Evolutionary conservation across 2,113 vertebrate species (phyloP).

Genomic region (Mohoua ochrocephala): DNA sequence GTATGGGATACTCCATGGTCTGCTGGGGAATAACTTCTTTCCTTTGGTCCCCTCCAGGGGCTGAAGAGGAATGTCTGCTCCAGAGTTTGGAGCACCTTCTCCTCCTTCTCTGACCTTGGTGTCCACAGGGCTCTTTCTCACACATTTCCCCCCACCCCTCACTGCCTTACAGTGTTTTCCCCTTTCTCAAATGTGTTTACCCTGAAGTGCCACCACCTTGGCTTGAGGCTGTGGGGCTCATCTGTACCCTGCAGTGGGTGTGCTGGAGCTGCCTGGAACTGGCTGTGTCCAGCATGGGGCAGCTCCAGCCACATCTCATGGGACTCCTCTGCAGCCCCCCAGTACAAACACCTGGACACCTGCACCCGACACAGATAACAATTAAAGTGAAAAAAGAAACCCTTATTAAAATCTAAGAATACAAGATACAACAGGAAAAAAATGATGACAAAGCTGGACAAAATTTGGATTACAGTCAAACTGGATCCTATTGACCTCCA

Average conservation of each 20-base stretch:
- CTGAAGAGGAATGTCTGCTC: background rate
- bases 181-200: background rate
- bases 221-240: background rate
- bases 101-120: background rate
- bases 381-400: background rate
- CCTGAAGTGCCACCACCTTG: too few relatives aligned
- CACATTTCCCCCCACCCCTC: fast-evolving
- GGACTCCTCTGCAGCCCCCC: fast-evolving
- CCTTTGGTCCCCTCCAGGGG: background rate
- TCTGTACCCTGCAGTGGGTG: fast-evolving
- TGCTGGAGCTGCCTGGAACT: background rate
- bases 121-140: background rate
- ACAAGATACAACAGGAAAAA: background rate
- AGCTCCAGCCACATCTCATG: background rate
- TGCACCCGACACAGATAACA: background rate
- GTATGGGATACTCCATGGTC: background rate
- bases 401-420: background rate
- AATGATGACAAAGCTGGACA: background rate
- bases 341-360: fast-evolving
- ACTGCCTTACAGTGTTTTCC: background rate
- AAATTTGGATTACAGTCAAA: background rate
- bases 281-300: background rate
- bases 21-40: background rate
- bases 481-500: background rate
- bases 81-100: background rate